Base-by-base conservation (phyloP, 2,113 vertebrate genomes). In the Anoplopoma fimbria region DNA sequence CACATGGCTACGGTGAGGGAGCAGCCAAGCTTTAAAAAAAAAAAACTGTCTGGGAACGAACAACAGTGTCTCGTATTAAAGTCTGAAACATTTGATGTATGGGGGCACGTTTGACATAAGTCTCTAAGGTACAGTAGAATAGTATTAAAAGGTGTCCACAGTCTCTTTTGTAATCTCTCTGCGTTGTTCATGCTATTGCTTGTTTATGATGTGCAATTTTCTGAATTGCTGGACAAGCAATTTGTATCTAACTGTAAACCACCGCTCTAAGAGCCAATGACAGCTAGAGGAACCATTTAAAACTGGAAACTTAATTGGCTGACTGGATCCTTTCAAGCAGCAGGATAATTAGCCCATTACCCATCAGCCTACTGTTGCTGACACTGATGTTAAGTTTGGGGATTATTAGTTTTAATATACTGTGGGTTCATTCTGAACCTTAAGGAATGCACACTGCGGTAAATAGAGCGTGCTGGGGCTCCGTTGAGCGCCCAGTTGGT, bases 341-440 rank as follows among this genome's bases (percentile, higher is more conserved):
- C 25, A 13, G 45, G 36, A 13, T 57, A 47, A 81, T 81, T 40
- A 75, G 70, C 13, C 69, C 12, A 31, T 61, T 63, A 70, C 25
- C 33, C 51, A 55, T 64, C 25, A 65, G 42, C 53, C 73, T 64
- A 17, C 49, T 62, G 45, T 65, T 62, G 70, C 69, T 83, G 67
- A 79, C 47, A 72, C 8, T 42, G 34, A 79, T 75, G 63, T 74
- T 61, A 58, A 64, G 45, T 77, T 62, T 73, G 70, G 74, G 51
- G 40, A 77, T 71, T 70, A 84, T 84, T 80, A 75, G 42, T 29
- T 75, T 60, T 49, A 69, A 69, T 49, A 49, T 13, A 80, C n/a
- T 4, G 21, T 29, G 47, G 21, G 64, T 34, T 74, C 49, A 83
- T 87, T 68, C 17, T 47, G 27, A 83, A 76, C 58, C 45, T 58